Percentiles rank a stretch among this genome's conserved stretches.
phyloP scores from a whole-genome alignment of 2,888 invertebrate genomes.

The Schrankia costaestrigalis region DNA sequence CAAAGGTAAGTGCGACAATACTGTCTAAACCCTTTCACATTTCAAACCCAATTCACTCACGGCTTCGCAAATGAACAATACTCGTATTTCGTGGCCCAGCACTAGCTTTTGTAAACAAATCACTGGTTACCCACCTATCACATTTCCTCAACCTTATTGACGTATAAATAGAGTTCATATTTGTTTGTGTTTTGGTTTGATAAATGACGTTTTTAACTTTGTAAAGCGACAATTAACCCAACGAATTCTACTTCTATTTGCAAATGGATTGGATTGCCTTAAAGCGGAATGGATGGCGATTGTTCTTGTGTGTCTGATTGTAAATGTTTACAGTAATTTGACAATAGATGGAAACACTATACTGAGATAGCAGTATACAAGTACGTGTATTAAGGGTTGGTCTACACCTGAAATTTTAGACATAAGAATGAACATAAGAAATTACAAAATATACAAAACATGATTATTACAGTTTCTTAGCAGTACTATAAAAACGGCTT shows the following conservation, averaged over 20 bases:
- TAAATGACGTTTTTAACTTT: conserved; percentile 14
- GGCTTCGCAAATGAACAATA: conserved; percentile 59
- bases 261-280: conserved; percentile 76
- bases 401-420: no score
- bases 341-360: conserved; percentile 37
- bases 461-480: no score
- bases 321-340: conserved; percentile 40
- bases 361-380: not conserved
- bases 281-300: conserved; percentile 53
- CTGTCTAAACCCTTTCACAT: conserved; percentile 49
- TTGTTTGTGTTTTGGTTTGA: conserved; percentile 10
- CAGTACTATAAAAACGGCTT: no score
- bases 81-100: conserved; percentile 60
- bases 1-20: conserved; percentile 40
- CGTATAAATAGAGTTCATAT: conserved; percentile 15
- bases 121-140: conserved; percentile 4
- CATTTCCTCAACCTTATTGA: conserved; percentile 3
- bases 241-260: conserved; percentile 62
- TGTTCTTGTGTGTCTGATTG: conserved; percentile 48
- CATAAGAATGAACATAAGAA: no score
- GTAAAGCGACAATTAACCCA: conserved; percentile 65
- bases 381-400: no score
- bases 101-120: conserved; percentile 36
- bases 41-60: conserved; percentile 66
- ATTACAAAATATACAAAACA: no score